Base-by-base conservation (phyloP, 1,140 invertebrate genomes). In the Pseudoatta argentina region DNA sequence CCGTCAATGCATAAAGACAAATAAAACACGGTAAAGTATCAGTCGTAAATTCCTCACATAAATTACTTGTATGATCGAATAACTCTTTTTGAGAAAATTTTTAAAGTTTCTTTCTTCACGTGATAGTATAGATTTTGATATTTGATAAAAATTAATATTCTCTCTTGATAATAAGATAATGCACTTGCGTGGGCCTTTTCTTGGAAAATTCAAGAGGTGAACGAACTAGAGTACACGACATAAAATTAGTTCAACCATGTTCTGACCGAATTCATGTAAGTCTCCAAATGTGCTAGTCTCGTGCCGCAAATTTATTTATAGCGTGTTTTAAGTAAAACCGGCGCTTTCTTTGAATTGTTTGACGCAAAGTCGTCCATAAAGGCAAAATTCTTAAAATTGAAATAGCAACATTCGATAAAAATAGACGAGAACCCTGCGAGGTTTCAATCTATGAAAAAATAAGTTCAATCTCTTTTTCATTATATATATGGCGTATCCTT, bases 191-290 rank as follows among this genome's bases (percentile, higher is more conserved):
- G 76, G 44, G 18, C 24, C 63, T 82, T 55, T 83, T 39, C 51
- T n/a, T 51, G 75, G 85, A 77, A 89, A 90, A 88, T 87, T 89
- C 55, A 39, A 69, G 89, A 90, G 93, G 92, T 93, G 88, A 93
- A 94, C 86, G 93, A 94, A 94, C 93, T 75, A 87, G 86, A 91
- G 89, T 92, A 86, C 85, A 86, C 89, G 91, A 91, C 92, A 92
- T 88, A 92, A 86, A 93, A 94, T 94, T 93, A 93, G 93, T 94
- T 88, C 91, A 92, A 90, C 88, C 61, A 86, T 82, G 86, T 86
- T 86, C 75, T 91, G 92, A 91, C 91, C 92, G 91, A 90, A 92
- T 93, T 93, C 91, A 72, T 81, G 87, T 63, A 79, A 75, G 85
- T 48, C 64, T 85, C 81, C 86, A 92, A 92, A 93, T 71, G 86